These are phyloP conservation scores for Notarius lentiginosus DNA, from an alignment of 2,113 vertebrate species.

Conservation along the genomic window DNA sequence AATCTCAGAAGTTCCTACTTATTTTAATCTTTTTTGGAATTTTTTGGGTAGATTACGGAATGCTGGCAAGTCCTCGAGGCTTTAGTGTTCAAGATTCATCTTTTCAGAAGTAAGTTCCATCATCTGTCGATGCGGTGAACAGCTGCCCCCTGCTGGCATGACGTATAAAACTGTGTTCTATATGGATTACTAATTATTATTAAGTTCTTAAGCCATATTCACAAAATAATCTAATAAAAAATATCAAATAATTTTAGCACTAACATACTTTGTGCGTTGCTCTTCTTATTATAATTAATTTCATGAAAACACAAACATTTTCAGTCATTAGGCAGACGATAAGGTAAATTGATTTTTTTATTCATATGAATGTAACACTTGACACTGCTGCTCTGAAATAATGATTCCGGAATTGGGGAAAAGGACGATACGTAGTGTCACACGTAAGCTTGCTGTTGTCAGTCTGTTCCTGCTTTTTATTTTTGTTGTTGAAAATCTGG, in stretches of 20 bases:
- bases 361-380: too few species aligned
- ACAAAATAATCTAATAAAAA: neutral
- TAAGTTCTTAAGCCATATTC: neutral
- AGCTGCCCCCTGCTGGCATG: neutral
- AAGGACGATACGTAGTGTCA: too few species aligned
- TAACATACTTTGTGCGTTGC: neutral
- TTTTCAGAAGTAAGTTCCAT: conserved; percentile 60
- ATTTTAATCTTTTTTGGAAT: neutral
- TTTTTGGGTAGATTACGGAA: conserved; percentile 48
- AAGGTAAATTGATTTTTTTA: too few species aligned
- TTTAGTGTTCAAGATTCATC: conserved; percentile 51
- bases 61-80: conserved; percentile 42
- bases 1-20: too few species aligned
- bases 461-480: too few species aligned
- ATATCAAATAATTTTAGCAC: neutral
- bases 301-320: too few species aligned
- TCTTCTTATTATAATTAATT: neutral
- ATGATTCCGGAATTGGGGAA: too few species aligned
- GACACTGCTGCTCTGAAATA: too few species aligned
- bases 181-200: neutral
- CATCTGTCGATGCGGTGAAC: neutral
- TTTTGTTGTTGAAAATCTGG: too few species aligned
- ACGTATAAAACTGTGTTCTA: neutral
- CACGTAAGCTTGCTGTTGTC: too few species aligned
- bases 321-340: too few species aligned